phyloP scores from a whole-genome alignment of 2,888 invertebrate species.

The Metalampra italica region DNA sequence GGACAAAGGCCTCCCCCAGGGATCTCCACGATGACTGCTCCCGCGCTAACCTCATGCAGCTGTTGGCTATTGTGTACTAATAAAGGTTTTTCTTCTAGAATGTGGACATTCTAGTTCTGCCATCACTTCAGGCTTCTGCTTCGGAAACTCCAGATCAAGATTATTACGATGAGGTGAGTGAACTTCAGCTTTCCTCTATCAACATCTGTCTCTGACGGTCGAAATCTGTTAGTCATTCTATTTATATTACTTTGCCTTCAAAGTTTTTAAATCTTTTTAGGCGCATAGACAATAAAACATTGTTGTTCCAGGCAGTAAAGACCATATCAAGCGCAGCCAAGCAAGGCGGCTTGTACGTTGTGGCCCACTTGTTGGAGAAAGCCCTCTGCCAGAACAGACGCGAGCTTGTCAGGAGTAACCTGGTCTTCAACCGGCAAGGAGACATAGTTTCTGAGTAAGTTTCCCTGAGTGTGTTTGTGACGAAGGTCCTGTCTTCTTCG shows the following conservation, averaged over 20 bases:
- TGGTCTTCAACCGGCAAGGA: constrained; percentile 57
- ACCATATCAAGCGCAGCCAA: constrained; percentile 42
- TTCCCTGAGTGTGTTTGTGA: too few relatives aligned
- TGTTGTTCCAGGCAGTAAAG: constrained; percentile 37
- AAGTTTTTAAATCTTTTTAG: neutral
- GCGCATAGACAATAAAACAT: neutral
- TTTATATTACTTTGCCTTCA: neutral
- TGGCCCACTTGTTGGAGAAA: constrained; percentile 42
- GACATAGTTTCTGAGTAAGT: constrained; percentile 50
- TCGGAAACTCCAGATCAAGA: neutral
- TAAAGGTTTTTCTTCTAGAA: constrained; percentile 8
- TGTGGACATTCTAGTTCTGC: constrained; percentile 14
- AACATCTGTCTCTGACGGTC: too few relatives aligned
- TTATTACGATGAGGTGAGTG: constrained; percentile 9
- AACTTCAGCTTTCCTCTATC: neutral
- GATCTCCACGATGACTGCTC: too few relatives aligned
- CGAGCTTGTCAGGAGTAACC: constrained; percentile 40
- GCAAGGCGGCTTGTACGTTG: constrained; percentile 40
- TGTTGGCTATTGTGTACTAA: neutral
- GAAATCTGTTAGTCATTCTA: neutral
- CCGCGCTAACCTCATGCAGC: too few relatives aligned
- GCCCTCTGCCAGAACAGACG: constrained; percentile 30
- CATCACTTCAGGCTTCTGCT: neutral
- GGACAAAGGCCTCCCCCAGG: too few relatives aligned
- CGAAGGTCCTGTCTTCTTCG: too few relatives aligned